Conservation (phyloP, 2,888 invertebrate species). For the Gymnocheta viridis region DNA sequence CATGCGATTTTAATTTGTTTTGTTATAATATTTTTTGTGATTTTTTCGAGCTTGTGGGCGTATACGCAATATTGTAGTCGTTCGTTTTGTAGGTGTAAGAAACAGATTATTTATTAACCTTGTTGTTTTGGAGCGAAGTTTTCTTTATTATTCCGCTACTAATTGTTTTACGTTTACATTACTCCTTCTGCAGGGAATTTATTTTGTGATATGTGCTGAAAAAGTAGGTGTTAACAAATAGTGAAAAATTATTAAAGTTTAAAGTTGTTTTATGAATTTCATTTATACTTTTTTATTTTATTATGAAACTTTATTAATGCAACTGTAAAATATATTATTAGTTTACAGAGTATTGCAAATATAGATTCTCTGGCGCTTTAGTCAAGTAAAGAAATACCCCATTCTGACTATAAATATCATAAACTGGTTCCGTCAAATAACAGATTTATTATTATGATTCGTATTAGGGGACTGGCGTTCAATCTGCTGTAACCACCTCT, state of each 20-base stretch:
- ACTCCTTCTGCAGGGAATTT: slow-evolving; percentile 8
- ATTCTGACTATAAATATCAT: no score
- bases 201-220: not conserved
- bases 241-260: slow-evolving; percentile 36
- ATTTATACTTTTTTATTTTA: not conserved
- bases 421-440: no score
- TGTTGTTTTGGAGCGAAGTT: slow-evolving; percentile 18
- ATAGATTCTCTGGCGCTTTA: no score
- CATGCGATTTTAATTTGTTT: slow-evolving; percentile 56
- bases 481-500: no score
- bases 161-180: slow-evolving; percentile 37
- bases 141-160: not conserved
- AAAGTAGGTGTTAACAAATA: slow-evolving; percentile 20
- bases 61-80: slow-evolving; percentile 48
- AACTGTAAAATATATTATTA: no score
- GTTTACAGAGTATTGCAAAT: no score
- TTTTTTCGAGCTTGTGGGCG: slow-evolving; percentile 38
- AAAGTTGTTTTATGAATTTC: not conserved
- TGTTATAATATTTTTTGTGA: slow-evolving; percentile 2
- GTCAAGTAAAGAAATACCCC: no score
- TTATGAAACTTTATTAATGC: no score
- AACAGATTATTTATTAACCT: slow-evolving; percentile 66
- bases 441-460: no score
- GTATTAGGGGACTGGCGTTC: no score
- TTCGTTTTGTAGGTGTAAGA: slow-evolving; percentile 62